Evolutionary conservation across 2,888 invertebrate genomes (phyloP), one percentile per base, ranked within the genome.

Genomic region (Rosalia funebris): DNA sequence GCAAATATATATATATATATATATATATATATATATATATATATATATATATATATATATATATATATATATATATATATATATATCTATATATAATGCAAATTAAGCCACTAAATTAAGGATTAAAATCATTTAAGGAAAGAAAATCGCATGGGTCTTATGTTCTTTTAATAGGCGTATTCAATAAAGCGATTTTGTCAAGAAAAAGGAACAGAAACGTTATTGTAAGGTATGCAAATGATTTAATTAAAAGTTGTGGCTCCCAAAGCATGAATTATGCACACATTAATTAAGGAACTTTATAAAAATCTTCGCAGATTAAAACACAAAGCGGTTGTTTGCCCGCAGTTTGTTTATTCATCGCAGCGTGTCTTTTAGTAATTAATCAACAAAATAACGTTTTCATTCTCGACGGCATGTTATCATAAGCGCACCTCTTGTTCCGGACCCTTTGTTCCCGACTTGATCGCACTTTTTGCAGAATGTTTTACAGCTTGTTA

Each of bases 301-400:
- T 11, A 36, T 16, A 48, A 50, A 50, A 50, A 50, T 47, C 52
- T 42, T 52, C 45, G 14, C 39, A 44, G 50, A 56, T 57, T 60
- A 60, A 42, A 55, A 34, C 45, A 65, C 65, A 65, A 62, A 65
- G 59, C 53, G 50, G 56, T 39, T 54, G 57, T 52, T 65, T 60
- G 65, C 61, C 54, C 60, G 56, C 56, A 66, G 63, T 66, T 71
- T 71, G 70, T 72, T 70, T 71, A 71, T 71, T 62, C 70, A 70
- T 61, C 62, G 65, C 66, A 53, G 66, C 74, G 72, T 73, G 72
- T 70, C 72, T 71, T 71, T 68, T 39, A 62, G 70, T 65, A 68
- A 74, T 74, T 74, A 74, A 74, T 74, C 74, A 74, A 63, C 60
- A 60, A 57, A 55, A 66, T 59, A 68, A 68, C 61, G 63, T 57